A percentile compares a stretch with the other conserved stretches of the same genome.
phyloP scores from a whole-genome alignment of 2,888 invertebrate species.

The Odontocerum albicorne region DNA sequence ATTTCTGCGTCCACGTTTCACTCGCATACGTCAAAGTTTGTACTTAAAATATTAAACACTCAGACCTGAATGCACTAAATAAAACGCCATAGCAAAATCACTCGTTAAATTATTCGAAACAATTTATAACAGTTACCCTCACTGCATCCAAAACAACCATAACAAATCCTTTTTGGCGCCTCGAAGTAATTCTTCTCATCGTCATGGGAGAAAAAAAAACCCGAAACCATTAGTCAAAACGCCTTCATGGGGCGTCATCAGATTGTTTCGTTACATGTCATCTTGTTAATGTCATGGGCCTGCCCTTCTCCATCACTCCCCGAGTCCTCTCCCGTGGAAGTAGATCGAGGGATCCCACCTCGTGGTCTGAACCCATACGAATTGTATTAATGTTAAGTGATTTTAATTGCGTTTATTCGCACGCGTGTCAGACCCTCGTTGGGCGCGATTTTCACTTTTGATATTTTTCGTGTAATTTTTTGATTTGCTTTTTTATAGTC shows the following conservation, averaged over 20 bases:
- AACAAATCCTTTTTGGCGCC: too few species aligned
- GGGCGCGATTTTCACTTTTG: slow-evolving; percentile 17
- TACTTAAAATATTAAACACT: too few species aligned
- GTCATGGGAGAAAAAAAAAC: too few species aligned
- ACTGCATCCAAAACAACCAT: too few species aligned
- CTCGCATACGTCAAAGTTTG: too few species aligned
- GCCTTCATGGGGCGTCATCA: slow-evolving; percentile 6
- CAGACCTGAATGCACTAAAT: too few species aligned
- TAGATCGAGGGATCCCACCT: not conserved
- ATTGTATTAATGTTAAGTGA: slow-evolving; percentile 33
- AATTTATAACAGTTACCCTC: too few species aligned
- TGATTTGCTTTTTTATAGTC: too few species aligned
- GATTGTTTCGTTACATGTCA: slow-evolving; percentile 28
- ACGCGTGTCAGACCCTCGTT: slow-evolving; percentile 34
- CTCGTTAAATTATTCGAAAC: too few species aligned
- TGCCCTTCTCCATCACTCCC: slow-evolving; percentile 15
- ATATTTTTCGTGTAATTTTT: too few species aligned
- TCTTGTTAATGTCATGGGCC: slow-evolving; percentile 26
- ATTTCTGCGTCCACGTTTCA: too few species aligned
- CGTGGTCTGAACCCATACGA: slow-evolving; percentile 7
- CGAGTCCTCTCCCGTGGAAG: not conserved
- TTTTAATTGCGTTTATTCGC: slow-evolving; percentile 35
- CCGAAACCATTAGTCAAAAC: slow-evolving; percentile 6
- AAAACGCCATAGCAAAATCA: too few species aligned
- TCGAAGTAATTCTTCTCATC: not conserved